phyloP scores from a whole-genome alignment of 30 jellyfish, hydroid and myxozoan species.

The Clytia hemisphaerica region DNA sequence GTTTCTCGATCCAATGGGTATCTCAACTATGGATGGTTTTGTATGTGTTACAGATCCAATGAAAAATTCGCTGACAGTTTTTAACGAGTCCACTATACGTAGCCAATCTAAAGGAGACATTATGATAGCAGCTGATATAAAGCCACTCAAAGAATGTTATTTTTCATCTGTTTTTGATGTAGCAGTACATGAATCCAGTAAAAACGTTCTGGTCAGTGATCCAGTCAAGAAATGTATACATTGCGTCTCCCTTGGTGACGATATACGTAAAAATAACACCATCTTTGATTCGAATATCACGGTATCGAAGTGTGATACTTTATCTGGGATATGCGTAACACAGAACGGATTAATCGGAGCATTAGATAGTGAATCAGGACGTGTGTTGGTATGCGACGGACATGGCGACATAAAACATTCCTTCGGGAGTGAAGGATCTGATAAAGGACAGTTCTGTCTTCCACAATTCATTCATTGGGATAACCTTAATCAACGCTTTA shows the following conservation, averaged over 20 bases:
- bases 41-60: constrained; percentile 5
- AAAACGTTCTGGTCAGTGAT: constrained; percentile 3
- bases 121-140: background rate
- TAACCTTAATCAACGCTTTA: background rate
- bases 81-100: background rate
- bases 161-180: constrained; percentile 10
- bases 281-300: no score
- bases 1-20: constrained; percentile 7
- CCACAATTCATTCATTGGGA: constrained; percentile 36
- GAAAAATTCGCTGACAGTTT: background rate
- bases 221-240: constrained; percentile 8
- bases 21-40: background rate
- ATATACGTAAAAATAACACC: background rate
- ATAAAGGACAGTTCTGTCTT: constrained; percentile 14
- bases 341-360: constrained; percentile 5
- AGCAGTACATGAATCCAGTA: constrained; percentile 1
- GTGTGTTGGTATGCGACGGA: constrained; percentile 7
- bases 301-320: constrained; percentile 3
- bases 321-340: constrained; percentile 34
- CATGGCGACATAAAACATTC: constrained; percentile 2
- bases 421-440: constrained; percentile 28
- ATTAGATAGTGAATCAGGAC: constrained; percentile 18
- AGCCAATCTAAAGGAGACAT: background rate
- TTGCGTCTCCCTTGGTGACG: background rate
- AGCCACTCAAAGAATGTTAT: background rate